phyloP scores from a whole-genome alignment of 2,113 vertebrate species.

The Campylomormyrus tamandua region DNA sequence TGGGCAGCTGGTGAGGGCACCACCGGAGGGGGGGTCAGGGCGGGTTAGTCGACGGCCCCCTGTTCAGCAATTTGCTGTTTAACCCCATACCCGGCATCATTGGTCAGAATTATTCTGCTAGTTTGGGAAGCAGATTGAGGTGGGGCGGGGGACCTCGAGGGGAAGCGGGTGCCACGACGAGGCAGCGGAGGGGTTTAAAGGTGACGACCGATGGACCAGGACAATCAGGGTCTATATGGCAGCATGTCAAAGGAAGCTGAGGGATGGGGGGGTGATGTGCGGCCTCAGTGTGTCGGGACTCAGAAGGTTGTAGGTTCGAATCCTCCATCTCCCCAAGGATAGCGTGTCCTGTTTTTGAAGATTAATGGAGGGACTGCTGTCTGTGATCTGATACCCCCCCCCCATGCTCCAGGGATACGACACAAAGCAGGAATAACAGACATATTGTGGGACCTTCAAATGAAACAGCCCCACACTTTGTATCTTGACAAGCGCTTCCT shows the following conservation, averaged over 20 bases:
- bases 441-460: not conserved
- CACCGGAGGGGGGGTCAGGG: not conserved
- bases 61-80: not conserved
- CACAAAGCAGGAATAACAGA: not conserved
- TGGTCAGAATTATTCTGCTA: not conserved
- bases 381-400: too few relatives aligned
- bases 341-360: not conserved
- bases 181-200: not conserved
- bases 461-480: not conserved
- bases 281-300: not conserved
- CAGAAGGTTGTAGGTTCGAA: not conserved
- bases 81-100: not conserved
- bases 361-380: not conserved
- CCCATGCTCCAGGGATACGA: not conserved
- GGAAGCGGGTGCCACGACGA: not conserved
- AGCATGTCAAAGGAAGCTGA: not conserved
- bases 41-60: not conserved
- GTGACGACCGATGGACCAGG: not conserved
- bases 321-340: not conserved
- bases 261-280: not conserved
- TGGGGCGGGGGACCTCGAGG: not conserved
- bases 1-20: not conserved
- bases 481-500: not conserved
- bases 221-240: not conserved
- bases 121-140: not conserved